phyloP scores from a whole-genome alignment of 2,797 vertebrate genomes.

The Hafferia zeledoni region DNA sequence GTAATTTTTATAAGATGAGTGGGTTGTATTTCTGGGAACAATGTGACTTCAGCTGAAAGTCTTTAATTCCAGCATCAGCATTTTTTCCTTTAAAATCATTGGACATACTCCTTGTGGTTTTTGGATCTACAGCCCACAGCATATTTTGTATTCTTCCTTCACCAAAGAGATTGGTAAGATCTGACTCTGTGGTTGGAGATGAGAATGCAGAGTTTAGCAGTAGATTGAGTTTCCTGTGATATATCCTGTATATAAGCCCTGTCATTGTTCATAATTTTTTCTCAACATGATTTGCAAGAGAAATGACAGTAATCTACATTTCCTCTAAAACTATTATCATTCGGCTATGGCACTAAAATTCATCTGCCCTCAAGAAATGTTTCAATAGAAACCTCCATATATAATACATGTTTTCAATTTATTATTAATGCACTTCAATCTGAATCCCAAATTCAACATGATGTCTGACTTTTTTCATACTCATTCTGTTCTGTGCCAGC shows the following conservation, averaged over 20 bases:
- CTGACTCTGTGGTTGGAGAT: neutral
- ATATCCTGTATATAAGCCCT: neutral
- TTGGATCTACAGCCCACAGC: neutral
- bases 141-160: neutral
- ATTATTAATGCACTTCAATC: slow-evolving; percentile 63
- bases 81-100: neutral
- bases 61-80: neutral
- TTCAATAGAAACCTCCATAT: slow-evolving; percentile 41
- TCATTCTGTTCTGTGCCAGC: neutral
- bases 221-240: neutral
- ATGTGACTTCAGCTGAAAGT: neutral
- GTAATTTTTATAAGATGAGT: neutral
- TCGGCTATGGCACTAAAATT: slow-evolving; percentile 35
- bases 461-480: slow-evolving; percentile 37
- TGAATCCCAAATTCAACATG: slow-evolving; percentile 49
- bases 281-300: slow-evolving; percentile 30
- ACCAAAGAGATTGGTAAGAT: neutral
- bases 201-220: neutral
- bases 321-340: slow-evolving; percentile 36
- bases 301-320: slow-evolving; percentile 54
- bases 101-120: neutral
- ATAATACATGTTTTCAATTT: slow-evolving; percentile 64
- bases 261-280: slow-evolving; percentile 25
- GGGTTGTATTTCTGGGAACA: neutral
- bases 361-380: slow-evolving; percentile 41